A percentile compares a stretch with the other conserved stretches of the same genome.
phyloP scores from a whole-genome alignment of 2,888 invertebrate genomes.

The Caenorhabditis zanzibari region DNA sequence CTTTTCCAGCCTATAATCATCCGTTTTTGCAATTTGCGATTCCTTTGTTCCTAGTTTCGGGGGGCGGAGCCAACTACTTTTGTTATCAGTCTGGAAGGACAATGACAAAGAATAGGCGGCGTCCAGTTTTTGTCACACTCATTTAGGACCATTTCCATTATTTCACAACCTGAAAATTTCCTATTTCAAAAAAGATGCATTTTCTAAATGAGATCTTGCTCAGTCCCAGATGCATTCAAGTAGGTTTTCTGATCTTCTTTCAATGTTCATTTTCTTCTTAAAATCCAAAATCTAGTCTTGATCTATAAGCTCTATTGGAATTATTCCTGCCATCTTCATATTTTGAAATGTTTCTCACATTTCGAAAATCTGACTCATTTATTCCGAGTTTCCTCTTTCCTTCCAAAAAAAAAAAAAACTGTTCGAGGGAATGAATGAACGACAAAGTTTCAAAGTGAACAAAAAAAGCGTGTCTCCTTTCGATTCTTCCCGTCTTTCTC shows the following conservation, averaged over 20 bases:
- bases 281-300: neutral
- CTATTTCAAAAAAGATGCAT: slow-evolving; percentile 23
- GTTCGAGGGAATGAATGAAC: slow-evolving; percentile 19
- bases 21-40: slow-evolving; percentile 34
- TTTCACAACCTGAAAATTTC: neutral
- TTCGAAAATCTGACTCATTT: slow-evolving; percentile 29
- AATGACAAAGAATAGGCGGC: slow-evolving; percentile 45
- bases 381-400: neutral
- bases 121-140: slow-evolving; percentile 27
- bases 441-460: slow-evolving; percentile 45
- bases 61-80: slow-evolving; percentile 26
- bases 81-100: slow-evolving; percentile 62
- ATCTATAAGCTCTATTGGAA: neutral
- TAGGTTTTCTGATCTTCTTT: slow-evolving; percentile 6
- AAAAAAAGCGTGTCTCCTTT: slow-evolving; percentile 51
- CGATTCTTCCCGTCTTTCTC: slow-evolving; percentile 19
- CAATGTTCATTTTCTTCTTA: neutral
- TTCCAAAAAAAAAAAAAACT: slow-evolving; percentile 4
- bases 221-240: slow-evolving; percentile 2
- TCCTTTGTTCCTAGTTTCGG: slow-evolving; percentile 48
- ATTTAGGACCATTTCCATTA: slow-evolving; percentile 24
- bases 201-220: slow-evolving; percentile 18
- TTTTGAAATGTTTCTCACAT: neutral
- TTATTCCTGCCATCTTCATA: neutral
- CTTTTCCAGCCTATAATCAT: slow-evolving; percentile 22